phyloP scores from a whole-genome alignment of 1,140 invertebrate species.

The Camponotus pennsylvanicus region DNA sequence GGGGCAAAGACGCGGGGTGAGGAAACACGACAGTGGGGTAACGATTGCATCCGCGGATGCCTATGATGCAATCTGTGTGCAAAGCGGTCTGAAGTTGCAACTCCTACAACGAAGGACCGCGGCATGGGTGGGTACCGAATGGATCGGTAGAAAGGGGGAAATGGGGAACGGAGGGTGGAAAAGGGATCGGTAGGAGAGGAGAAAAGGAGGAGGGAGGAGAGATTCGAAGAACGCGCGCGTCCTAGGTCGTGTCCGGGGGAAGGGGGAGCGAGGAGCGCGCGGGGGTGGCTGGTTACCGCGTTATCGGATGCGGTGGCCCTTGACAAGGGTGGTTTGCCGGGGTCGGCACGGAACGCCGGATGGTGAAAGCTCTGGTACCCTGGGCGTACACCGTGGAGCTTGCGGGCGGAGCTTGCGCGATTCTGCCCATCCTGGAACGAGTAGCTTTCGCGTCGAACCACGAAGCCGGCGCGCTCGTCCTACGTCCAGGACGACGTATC shows the following conservation, averaged over 20 bases:
- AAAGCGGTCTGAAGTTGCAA: conserved; percentile 77
- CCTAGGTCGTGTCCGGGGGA: conserved; percentile 63
- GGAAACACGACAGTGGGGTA: conserved; percentile 76
- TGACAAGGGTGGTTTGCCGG: conserved; percentile 72
- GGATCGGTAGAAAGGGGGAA: background rate
- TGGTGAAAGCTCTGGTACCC: conserved; percentile 68
- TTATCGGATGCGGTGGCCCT: conserved; percentile 67
- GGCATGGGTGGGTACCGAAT: conserved; percentile 25
- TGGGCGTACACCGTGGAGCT: conserved; percentile 81
- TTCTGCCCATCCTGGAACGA: conserved; percentile 78
- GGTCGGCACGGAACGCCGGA: conserved; percentile 60
- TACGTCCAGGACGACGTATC: conserved; percentile 51
- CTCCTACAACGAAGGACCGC: conserved; percentile 61
- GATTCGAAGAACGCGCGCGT: conserved; percentile 41
- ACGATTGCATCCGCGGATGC: conserved; percentile 82
- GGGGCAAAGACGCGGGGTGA: conserved; percentile 43
- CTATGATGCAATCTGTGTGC: conserved; percentile 82
- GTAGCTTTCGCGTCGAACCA: conserved; percentile 76
- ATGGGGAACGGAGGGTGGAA: background rate
- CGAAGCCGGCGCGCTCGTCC: conserved; percentile 49
- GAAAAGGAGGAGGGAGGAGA: background rate
- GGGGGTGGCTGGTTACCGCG: conserved; percentile 49
- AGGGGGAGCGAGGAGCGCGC: conserved; percentile 38
- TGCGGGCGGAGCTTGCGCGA: conserved; percentile 84
- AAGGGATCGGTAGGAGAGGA: background rate